These are phyloP conservation scores for Aphelenchoides avenae DNA, from an alignment of 1,140 invertebrate genomes.

Conservation along the genomic window DNA sequence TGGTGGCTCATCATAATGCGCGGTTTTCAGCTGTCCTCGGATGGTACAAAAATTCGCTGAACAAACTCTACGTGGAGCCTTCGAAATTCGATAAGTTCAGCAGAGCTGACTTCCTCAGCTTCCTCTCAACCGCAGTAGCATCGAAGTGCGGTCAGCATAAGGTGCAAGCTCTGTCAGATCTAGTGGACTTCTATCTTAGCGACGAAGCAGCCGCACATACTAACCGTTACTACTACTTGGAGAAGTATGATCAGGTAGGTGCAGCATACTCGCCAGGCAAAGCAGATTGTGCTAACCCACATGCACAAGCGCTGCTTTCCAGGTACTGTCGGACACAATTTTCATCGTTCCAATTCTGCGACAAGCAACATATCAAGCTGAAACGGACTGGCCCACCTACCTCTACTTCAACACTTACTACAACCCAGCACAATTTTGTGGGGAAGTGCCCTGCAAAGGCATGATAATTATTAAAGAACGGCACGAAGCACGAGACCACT, in stretches of 20 bases:
- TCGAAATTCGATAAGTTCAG: background rate
- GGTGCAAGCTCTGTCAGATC: background rate
- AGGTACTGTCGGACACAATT: slow-evolving; percentile 28
- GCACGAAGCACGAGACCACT: no score
- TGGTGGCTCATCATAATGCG: background rate
- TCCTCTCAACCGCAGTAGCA: background rate
- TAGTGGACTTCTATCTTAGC: slow-evolving; percentile 12
- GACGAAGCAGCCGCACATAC: slow-evolving; percentile 2
- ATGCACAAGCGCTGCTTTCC: background rate
- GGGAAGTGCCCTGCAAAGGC: slow-evolving; percentile 3
- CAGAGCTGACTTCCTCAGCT: slow-evolving; percentile 3
- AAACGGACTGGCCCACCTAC: background rate
- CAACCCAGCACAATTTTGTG: slow-evolving; percentile 17
- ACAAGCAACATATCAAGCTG: slow-evolving; percentile 5
- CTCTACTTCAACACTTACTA: slow-evolving; percentile 16
- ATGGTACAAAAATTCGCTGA: slow-evolving; percentile 13
- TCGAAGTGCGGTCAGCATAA: slow-evolving; percentile 10
- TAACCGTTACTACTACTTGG: slow-evolving; percentile 3
- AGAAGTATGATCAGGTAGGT: slow-evolving; percentile 9
- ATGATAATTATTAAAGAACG: no score
- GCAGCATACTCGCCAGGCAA: background rate
- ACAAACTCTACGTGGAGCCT: background rate
- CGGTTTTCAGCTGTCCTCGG: background rate
- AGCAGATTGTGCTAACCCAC: background rate
- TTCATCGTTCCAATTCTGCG: slow-evolving; percentile 21